Percentiles rank a stretch among this genome's conserved stretches.
phyloP scores from a whole-genome alignment of 1,140 invertebrate genomes.

The Trichoplusia ni region DNA sequence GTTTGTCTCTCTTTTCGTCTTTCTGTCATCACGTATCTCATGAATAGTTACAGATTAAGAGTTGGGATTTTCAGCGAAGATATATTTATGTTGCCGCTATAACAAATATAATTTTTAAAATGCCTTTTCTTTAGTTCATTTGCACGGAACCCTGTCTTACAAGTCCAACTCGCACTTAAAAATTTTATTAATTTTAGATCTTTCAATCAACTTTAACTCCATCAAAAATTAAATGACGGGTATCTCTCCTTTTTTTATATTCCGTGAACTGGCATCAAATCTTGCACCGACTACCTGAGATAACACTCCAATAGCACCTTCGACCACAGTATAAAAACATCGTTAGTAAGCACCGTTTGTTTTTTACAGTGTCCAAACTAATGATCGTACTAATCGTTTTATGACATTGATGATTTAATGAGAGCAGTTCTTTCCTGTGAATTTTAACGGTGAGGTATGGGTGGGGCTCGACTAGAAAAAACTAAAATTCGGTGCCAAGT shows the following conservation, averaged over 20 bases:
- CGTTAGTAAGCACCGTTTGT: slow-evolving; percentile 53
- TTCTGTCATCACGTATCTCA: too few species aligned
- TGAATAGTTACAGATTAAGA: too few species aligned
- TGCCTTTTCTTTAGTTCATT: too few species aligned
- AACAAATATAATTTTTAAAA: too few species aligned
- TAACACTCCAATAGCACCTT: slow-evolving; percentile 42
- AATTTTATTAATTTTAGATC: slow-evolving; percentile 31
- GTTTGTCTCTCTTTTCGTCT: too few species aligned
- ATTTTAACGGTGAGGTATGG: slow-evolving; percentile 31
- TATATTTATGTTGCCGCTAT: too few species aligned
- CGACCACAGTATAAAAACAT: slow-evolving; percentile 72
- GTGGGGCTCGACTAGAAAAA: slow-evolving; percentile 4
- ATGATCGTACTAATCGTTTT: slow-evolving; percentile 69
- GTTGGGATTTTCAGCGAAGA: too few species aligned
- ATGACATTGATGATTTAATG: slow-evolving; percentile 73
- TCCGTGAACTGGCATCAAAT: slow-evolving; percentile 50
- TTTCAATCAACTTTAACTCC: slow-evolving; percentile 35
- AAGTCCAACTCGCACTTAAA: too few species aligned
- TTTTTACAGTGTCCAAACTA: slow-evolving; percentile 57
- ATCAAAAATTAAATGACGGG: slow-evolving; percentile 41
- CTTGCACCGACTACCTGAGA: slow-evolving; percentile 52
- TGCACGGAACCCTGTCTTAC: too few species aligned
- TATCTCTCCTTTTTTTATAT: slow-evolving; percentile 48
- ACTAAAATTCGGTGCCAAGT: slow-evolving; percentile 8
- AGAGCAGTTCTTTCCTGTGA: slow-evolving; percentile 36